Evolutionary conservation across 2,797 vertebrate species (phyloP).

Genomic region (Tamandua tetradactyla): DNA sequence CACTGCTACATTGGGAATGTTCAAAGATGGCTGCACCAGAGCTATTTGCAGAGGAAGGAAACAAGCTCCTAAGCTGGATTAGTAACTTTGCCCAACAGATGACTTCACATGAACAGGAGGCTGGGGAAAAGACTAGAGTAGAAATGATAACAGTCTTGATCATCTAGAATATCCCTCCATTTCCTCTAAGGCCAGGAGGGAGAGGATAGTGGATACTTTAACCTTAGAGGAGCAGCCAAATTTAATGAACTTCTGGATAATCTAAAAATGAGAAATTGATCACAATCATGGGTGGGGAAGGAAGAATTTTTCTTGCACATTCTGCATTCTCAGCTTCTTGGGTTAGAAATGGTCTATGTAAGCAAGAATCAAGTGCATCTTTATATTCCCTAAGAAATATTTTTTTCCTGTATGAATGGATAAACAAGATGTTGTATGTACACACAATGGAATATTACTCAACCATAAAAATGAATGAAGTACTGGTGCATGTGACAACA

Average conservation of each 20-base stretch:
- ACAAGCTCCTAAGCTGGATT: neutral
- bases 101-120: neutral
- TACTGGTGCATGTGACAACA: too few relatives aligned
- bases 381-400: neutral
- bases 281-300: neutral
- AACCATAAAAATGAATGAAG: too few relatives aligned
- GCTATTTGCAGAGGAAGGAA: neutral
- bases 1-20: neutral
- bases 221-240: neutral
- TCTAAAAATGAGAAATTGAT: neutral
- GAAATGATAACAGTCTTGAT: neutral
- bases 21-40: neutral
- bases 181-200: neutral
- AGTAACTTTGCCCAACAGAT: neutral
- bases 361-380: neutral
- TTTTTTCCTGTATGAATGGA: neutral
- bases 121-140: neutral
- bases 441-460: too few relatives aligned
- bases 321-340: neutral
- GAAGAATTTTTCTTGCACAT: neutral
- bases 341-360: neutral
- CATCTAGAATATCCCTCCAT: neutral
- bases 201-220: neutral
- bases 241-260: neutral
- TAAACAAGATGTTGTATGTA: too few relatives aligned